Percentiles rank a stretch among this genome's conserved stretches.
These are phyloP conservation scores for Cyaniris semiargus DNA, from an alignment of 2,888 invertebrate genomes.

Conservation along the genomic window DNA sequence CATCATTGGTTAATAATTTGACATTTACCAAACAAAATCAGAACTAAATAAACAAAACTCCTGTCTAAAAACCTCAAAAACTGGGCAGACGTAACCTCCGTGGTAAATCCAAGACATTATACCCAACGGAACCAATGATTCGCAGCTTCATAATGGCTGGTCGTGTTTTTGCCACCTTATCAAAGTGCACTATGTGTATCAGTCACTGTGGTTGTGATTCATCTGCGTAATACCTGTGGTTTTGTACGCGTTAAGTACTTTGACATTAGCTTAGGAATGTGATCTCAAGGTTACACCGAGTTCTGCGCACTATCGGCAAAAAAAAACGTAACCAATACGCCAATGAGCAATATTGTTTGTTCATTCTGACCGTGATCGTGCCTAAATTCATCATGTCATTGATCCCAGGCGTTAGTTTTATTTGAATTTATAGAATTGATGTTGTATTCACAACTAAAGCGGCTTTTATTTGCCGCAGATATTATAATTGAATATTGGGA, in stretches of 20 bases:
- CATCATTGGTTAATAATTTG: too few species aligned
- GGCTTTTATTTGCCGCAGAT: not conserved
- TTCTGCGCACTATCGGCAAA: conserved; percentile 58
- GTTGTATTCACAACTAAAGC: not conserved
- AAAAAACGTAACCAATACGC: conserved; percentile 47
- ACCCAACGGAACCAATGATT: not conserved
- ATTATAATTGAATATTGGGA: not conserved
- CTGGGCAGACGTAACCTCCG: not conserved
- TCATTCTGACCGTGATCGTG: not conserved
- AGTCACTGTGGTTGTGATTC: conserved; percentile 35
- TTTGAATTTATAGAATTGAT: not conserved
- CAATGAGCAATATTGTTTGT: conserved; percentile 19
- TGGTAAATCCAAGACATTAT: not conserved
- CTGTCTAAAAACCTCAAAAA: not conserved
- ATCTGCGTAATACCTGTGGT: conserved; percentile 37
- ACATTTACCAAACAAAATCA: too few species aligned
- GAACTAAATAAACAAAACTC: too few species aligned
- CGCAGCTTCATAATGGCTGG: not conserved
- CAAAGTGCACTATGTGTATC: conserved; percentile 17
- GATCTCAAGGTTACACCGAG: conserved; percentile 58
- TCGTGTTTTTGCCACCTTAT: not conserved
- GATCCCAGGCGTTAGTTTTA: conserved; percentile 12
- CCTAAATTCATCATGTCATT: conserved; percentile 10
- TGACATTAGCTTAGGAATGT: conserved; percentile 72
- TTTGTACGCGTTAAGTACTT: conserved; percentile 59